A percentile compares a stretch with the other conserved stretches of the same genome.
These are phyloP conservation scores for Atta colombica DNA, from an alignment of 1,140 invertebrate species.

Conservation along the genomic window DNA sequence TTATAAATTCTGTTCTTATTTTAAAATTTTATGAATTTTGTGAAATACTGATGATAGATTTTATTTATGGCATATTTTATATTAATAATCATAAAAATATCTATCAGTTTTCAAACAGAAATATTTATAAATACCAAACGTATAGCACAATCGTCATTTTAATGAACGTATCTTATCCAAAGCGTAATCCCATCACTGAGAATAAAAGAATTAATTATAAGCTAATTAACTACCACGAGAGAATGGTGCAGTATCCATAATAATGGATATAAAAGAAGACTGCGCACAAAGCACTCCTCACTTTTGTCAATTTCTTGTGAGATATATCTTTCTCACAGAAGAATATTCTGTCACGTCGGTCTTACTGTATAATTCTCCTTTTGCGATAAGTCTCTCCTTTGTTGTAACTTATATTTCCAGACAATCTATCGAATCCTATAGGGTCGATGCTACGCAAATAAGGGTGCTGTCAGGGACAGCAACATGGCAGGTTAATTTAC, in stretches of 20 bases:
- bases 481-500: slow-evolving; percentile 30
- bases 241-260: neutral
- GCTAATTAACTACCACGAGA: neutral
- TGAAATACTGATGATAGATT: neutral
- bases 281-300: neutral
- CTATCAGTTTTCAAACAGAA: neutral
- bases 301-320: neutral
- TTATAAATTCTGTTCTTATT: neutral
- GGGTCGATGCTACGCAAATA: neutral
- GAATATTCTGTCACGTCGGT: neutral
- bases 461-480: neutral
- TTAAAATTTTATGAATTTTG: neutral
- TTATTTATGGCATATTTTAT: neutral
- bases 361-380: neutral
- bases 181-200: neutral
- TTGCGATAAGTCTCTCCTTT: slow-evolving; percentile 3
- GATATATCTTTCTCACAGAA: neutral
- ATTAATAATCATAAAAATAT: neutral
- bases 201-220: slow-evolving; percentile 29
- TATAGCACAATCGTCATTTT: neutral
- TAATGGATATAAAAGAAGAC: neutral
- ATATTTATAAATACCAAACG: neutral
- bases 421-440: slow-evolving; percentile 10
- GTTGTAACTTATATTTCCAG: slow-evolving; percentile 20
- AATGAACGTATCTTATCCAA: neutral